Conservation (phyloP, 2,113 vertebrate species). For the Phyllostomus discolor region DNA sequence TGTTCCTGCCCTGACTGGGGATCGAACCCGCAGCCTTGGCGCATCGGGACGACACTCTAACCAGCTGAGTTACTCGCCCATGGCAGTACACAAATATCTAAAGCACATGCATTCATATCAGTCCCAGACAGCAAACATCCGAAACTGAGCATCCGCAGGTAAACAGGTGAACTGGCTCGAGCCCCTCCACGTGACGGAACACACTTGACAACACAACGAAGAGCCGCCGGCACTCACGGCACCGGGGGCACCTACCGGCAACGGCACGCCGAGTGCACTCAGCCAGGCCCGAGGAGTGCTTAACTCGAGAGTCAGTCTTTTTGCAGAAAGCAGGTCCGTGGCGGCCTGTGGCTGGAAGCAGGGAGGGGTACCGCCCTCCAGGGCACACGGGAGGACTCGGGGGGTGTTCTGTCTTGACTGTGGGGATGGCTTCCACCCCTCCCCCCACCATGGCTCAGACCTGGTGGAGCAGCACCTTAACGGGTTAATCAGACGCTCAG, state of each 20-base stretch:
- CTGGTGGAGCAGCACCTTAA: neutral
- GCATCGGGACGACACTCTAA: no score
- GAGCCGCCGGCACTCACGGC: rapidly evolving
- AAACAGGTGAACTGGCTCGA: rapidly evolving
- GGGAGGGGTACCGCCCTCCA: rapidly evolving
- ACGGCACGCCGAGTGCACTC: rapidly evolving
- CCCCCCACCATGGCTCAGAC: neutral
- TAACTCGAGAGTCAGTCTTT: rapidly evolving
- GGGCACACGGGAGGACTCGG: rapidly evolving
- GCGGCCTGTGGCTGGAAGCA: rapidly evolving
- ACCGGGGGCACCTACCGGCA: rapidly evolving
- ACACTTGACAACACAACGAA: neutral
- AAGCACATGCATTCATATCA: neutral
- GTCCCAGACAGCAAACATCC: neutral
- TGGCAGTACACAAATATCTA: neutral
- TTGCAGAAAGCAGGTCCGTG: neutral
- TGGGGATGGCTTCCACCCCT: neutral
- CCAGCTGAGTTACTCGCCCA: no score
- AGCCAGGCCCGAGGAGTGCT: neutral
- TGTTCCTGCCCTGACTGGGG: no score
- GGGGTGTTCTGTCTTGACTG: neutral
- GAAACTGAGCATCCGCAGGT: neutral
- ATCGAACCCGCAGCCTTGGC: no score
- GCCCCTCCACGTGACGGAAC: rapidly evolving
- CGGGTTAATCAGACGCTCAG: neutral